Conservation (phyloP, 2,797 vertebrate genomes). For the Glossophaga mutica region DNA sequence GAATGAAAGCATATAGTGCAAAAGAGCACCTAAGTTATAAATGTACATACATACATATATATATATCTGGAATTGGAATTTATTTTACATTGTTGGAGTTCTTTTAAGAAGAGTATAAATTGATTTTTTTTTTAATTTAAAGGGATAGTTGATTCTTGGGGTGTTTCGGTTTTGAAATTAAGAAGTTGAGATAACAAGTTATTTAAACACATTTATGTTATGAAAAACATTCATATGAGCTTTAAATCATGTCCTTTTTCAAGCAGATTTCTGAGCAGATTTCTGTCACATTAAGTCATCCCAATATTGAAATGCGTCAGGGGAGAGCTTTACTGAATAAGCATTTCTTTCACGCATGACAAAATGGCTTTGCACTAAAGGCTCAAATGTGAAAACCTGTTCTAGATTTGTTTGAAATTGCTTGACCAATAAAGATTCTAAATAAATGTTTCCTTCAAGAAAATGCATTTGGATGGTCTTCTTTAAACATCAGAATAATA, state of each 20-base stretch:
- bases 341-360: constrained; percentile 68
- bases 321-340: constrained; percentile 60
- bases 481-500: constrained; percentile 44
- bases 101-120: constrained; percentile 79
- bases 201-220: constrained; percentile 77
- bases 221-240: constrained; percentile 62
- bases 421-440: constrained; percentile 75
- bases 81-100: constrained; percentile 79
- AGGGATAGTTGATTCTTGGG: constrained; percentile 69
- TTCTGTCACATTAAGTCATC: constrained; percentile 60
- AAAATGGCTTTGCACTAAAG: constrained; percentile 61
- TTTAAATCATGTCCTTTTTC: constrained; percentile 67
- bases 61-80: constrained; percentile 80
- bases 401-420: constrained; percentile 77
- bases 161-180: constrained; percentile 72
- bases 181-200: constrained; percentile 66
- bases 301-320: background rate
- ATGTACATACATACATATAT: constrained; percentile 77
- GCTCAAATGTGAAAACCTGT: constrained; percentile 76
- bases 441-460: constrained; percentile 81
- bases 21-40: constrained; percentile 81
- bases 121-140: constrained; percentile 75
- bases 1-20: constrained; percentile 74
- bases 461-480: constrained; percentile 68
- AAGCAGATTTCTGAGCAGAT: constrained; percentile 74